These are phyloP conservation scores for Platygyra sinensis DNA, from an alignment of 64 coral and sea anemone species.

Conservation along the genomic window DNA sequence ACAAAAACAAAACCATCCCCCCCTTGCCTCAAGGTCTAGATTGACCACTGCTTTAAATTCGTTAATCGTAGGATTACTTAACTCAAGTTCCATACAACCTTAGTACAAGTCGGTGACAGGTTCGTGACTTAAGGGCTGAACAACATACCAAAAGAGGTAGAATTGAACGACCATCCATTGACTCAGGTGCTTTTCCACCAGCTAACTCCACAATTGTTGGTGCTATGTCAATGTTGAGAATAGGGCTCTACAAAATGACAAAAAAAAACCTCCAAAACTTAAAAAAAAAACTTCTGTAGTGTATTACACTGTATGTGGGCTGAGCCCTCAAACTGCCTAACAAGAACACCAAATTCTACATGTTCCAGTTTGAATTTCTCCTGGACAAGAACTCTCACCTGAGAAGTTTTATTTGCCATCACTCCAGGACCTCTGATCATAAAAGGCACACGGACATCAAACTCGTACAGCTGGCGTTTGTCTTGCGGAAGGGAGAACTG, in stretches of 20 bases:
- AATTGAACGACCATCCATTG: slow-evolving; percentile 84
- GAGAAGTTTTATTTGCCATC: slow-evolving; percentile 53
- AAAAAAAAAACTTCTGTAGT: too few relatives aligned
- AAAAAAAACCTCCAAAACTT: neutral
- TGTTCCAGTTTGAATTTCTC: too few relatives aligned
- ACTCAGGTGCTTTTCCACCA: slow-evolving; percentile 68
- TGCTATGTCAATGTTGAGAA: slow-evolving; percentile 86
- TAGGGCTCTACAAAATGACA: slow-evolving; percentile 54
- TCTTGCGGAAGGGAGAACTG: slow-evolving; percentile 88
- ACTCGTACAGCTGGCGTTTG: slow-evolving; percentile 90
- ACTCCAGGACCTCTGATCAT: slow-evolving; percentile 83
- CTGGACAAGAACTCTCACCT: slow-evolving; percentile 31
- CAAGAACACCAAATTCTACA: too few relatives aligned
- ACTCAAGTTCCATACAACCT: too few relatives aligned
- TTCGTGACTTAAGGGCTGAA: too few relatives aligned
- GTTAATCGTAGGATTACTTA: too few relatives aligned
- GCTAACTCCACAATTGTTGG: slow-evolving; percentile 88
- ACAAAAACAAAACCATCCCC: too few relatives aligned
- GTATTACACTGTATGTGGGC: too few relatives aligned
- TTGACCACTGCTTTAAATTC: too few relatives aligned
- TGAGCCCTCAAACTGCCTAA: too few relatives aligned
- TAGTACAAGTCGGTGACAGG: too few relatives aligned
- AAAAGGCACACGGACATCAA: slow-evolving; percentile 88
- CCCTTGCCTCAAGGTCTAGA: too few relatives aligned
- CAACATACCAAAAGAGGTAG: slow-evolving; percentile 70